These are phyloP conservation scores for Hippocampus mohnikei DNA, from an alignment of 2,113 vertebrate genomes.

Conservation along the genomic window DNA sequence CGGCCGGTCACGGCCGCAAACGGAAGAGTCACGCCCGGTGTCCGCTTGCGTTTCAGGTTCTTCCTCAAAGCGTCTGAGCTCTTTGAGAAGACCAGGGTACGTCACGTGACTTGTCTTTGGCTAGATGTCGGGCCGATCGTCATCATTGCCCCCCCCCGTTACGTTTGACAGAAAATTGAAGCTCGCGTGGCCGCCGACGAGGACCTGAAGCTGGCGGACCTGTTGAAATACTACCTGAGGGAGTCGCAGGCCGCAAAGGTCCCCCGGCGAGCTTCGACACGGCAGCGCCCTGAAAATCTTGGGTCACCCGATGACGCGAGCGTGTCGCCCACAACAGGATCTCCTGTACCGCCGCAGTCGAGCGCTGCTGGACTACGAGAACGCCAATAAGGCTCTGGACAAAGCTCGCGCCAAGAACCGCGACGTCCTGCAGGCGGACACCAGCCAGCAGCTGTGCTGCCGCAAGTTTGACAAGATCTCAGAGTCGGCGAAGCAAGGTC, in stretches of 20 bases:
- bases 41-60: conserved; percentile 74
- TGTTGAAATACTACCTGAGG: conserved; percentile 95
- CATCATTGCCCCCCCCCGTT: neutral
- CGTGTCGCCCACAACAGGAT: conserved; percentile 72
- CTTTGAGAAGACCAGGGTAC: conserved; percentile 96
- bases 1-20: fast-evolving
- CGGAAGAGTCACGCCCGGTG: neutral
- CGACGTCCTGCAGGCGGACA: conserved; percentile 96
- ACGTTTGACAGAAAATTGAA: conserved; percentile 86
- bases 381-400: conserved; percentile 96
- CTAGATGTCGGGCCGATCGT: neutral
- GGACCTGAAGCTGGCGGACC: conserved; percentile 95
- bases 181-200: conserved; percentile 94
- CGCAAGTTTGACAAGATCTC: conserved; percentile 99
- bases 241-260: conserved; percentile 99
- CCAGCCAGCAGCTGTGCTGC: conserved; percentile 93
- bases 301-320: neutral
- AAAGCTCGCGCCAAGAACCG: conserved; percentile 97
- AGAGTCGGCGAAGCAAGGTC: conserved; percentile 97
- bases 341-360: conserved; percentile 93
- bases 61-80: conserved; percentile 96
- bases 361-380: conserved; percentile 96
- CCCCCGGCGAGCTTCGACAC: no score
- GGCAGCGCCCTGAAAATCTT: no score
- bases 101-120: conserved; percentile 11